Evolutionary conservation across 2,797 vertebrate genomes (phyloP).

Genomic region (Clarias fuscus): DNA sequence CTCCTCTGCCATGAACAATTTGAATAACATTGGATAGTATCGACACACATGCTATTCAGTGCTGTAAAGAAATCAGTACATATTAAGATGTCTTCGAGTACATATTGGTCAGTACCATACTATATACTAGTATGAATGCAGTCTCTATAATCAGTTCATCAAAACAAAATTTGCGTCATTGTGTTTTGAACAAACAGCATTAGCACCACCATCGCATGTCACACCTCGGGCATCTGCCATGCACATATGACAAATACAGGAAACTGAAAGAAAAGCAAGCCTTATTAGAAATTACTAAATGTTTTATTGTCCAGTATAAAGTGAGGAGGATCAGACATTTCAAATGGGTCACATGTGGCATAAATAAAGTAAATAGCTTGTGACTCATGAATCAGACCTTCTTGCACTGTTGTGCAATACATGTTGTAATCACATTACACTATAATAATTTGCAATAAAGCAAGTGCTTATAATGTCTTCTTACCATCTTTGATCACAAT

Average conservation of each 20-base stretch:
- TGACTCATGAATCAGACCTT: not conserved
- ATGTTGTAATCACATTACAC: not conserved
- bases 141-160: not conserved
- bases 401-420: not conserved
- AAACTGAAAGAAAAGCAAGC: not conserved
- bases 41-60: not conserved
- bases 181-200: not conserved
- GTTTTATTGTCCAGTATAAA: not conserved
- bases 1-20: not conserved
- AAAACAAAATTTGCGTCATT: not conserved
- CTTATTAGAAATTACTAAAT: not conserved
- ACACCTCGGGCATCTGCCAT: not conserved
- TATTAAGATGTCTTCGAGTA: not conserved
- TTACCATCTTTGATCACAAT: conserved; percentile 92
- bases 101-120: not conserved
- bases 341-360: not conserved
- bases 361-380: not conserved
- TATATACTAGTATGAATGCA: not conserved
- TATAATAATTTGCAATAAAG: too few species aligned
- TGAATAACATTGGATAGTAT: not conserved
- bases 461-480: conserved; percentile 48
- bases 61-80: not conserved
- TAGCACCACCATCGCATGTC: not conserved
- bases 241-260: not conserved
- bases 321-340: not conserved